Percentiles rank a stretch among this genome's conserved stretches.
These are phyloP conservation scores for Folsomia manolachei DNA, from an alignment of 2,888 invertebrate genomes.

Conservation along the genomic window DNA sequence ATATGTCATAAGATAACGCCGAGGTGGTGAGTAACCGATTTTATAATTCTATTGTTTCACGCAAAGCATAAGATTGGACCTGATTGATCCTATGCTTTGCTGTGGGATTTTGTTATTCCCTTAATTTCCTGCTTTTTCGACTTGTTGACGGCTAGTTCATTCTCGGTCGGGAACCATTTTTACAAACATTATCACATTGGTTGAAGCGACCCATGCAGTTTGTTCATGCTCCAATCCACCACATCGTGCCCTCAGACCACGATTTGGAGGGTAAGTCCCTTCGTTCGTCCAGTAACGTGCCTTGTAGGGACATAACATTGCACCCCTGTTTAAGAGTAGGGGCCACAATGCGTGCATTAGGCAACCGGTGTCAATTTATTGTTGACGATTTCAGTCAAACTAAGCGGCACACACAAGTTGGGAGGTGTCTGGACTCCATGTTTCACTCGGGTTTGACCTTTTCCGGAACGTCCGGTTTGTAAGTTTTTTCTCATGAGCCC, in stretches of 20 bases:
- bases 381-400: not conserved
- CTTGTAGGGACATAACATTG: not conserved
- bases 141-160: not conserved
- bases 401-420: not conserved
- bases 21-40: conserved; percentile 41
- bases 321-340: not conserved
- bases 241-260: not conserved
- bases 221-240: not conserved
- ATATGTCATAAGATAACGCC: conserved; percentile 33
- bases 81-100: not conserved
- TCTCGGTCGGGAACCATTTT: not conserved
- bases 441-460: not conserved
- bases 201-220: not conserved
- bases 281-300: not conserved
- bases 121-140: not conserved
- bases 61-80: not conserved
- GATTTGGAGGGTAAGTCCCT: not conserved
- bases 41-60: conserved; percentile 11
- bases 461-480: not conserved
- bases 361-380: not conserved
- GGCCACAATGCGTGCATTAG: not conserved
- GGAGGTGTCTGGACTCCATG: not conserved
- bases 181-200: not conserved
- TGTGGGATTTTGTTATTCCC: not conserved
- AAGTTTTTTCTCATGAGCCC: not conserved